Percentiles rank a stretch among this genome's conserved stretches.
phyloP scores from a whole-genome alignment of 2,113 vertebrate species.

The Caretta caretta region DNA sequence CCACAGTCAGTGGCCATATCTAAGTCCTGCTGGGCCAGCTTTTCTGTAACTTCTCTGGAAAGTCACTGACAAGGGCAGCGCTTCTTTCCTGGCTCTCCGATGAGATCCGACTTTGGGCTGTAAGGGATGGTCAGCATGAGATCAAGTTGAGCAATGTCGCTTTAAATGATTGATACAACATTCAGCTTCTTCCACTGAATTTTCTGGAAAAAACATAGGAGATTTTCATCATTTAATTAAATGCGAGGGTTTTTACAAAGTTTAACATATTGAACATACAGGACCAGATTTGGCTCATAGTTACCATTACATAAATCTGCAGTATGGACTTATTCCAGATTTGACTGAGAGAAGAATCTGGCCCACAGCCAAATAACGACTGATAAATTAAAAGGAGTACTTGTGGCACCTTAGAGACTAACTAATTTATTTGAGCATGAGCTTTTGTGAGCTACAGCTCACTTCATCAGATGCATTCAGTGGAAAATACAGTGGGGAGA shows the following conservation, averaged over 20 bases:
- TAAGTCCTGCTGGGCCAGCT: not conserved
- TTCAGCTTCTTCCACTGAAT: not conserved
- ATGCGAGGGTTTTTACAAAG: not conserved
- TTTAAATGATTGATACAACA: not conserved
- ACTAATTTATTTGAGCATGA: too few relatives aligned
- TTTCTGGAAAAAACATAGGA: not conserved
- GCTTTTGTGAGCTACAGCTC: too few relatives aligned
- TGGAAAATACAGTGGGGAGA: too few relatives aligned
- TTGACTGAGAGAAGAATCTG: not conserved
- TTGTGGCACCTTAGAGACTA: too few relatives aligned
- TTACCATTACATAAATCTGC: not conserved
- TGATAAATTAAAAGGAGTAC: not conserved
- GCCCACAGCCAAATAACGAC: not conserved
- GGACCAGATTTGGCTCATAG: not conserved
- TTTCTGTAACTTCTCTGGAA: not conserved
- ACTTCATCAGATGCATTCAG: too few relatives aligned
- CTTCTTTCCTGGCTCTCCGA: not conserved
- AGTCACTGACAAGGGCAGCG: not conserved
- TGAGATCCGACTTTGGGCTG: not conserved
- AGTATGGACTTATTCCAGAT: not conserved
- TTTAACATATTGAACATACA: not conserved
- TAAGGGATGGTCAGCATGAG: not conserved
- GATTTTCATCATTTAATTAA: not conserved
- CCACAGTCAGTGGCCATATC: not conserved
- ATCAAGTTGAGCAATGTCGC: not conserved